Evolutionary conservation across 2,113 vertebrate genomes (phyloP).

Genomic region (Dasyornis broadbenti): DNA sequence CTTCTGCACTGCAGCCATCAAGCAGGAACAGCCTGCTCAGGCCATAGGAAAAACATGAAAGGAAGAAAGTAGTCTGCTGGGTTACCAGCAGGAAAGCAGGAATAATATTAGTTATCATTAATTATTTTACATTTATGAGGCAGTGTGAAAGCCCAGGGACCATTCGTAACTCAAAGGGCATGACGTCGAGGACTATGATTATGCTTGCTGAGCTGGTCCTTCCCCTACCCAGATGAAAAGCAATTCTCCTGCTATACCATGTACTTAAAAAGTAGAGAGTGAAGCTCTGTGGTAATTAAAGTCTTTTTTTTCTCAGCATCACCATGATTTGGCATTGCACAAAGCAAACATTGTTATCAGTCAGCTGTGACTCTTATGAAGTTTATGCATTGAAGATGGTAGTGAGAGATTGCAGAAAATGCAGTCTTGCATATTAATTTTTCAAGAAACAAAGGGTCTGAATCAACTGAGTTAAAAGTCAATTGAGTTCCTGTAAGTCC

Average conservation of each 20-base stretch:
- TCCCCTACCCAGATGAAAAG: neutral
- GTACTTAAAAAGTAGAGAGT: neutral
- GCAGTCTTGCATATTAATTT: neutral
- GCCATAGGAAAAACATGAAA: neutral
- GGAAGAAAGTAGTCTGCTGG: conserved; percentile 22
- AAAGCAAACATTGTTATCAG: neutral
- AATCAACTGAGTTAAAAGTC: neutral
- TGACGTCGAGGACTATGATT: neutral
- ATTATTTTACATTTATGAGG: conserved; percentile 16
- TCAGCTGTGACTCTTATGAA: neutral
- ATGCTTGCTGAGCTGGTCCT: neutral
- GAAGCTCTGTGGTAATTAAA: neutral
- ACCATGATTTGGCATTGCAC: neutral
- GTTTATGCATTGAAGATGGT: neutral
- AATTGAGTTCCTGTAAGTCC: neutral
- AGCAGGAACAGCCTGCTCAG: neutral
- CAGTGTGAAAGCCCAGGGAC: neutral
- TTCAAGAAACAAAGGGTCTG: neutral
- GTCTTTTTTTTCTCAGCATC: neutral
- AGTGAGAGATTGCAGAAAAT: neutral
- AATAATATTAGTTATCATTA: conserved; percentile 9
- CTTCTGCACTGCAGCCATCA: neutral
- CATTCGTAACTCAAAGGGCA: neutral
- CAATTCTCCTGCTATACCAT: neutral
- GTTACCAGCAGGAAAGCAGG: conserved; percentile 17